Conservation (phyloP, 2,888 invertebrate genomes). For the Limnephilus auricula region DNA sequence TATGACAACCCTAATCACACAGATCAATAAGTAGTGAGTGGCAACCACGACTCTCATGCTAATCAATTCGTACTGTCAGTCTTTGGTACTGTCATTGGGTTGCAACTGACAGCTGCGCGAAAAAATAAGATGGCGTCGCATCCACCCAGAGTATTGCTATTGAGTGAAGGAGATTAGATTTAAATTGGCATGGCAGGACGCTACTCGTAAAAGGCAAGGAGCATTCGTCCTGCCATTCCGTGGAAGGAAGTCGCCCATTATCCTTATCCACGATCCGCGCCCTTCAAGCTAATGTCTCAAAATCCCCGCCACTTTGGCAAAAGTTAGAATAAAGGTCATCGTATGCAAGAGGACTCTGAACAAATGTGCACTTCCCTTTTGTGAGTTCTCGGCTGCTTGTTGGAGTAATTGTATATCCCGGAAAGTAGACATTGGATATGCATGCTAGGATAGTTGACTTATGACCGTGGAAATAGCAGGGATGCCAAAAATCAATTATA, state of each 20-base stretch:
- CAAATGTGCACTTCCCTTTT: constrained; percentile 38
- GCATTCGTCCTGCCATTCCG: background rate
- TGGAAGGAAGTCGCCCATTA: constrained; percentile 52
- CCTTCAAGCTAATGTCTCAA: background rate
- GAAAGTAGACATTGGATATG: constrained; percentile 26
- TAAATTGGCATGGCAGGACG: constrained; percentile 64
- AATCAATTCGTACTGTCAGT: background rate
- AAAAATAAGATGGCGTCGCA: constrained; percentile 30
- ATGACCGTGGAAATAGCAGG: constrained; percentile 19
- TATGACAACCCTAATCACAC: background rate
- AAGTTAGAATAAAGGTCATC: constrained; percentile 30
- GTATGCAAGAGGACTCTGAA: background rate
- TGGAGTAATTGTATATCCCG: background rate
- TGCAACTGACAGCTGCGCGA: constrained; percentile 66
- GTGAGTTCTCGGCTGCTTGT: background rate
- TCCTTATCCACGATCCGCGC: constrained; percentile 41
- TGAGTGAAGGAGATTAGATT: constrained; percentile 59
- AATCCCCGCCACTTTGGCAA: constrained; percentile 26
- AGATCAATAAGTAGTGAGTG: background rate
- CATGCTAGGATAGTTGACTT: constrained; percentile 29
- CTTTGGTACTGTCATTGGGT: background rate
- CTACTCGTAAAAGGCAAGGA: constrained; percentile 49
- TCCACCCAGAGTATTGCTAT: constrained; percentile 42
- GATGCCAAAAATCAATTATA: constrained; percentile 18
- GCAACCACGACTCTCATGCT: background rate